These are phyloP conservation scores for Dolichotis patagonum DNA, from an alignment of 2,113 vertebrate species.

Conservation along the genomic window DNA sequence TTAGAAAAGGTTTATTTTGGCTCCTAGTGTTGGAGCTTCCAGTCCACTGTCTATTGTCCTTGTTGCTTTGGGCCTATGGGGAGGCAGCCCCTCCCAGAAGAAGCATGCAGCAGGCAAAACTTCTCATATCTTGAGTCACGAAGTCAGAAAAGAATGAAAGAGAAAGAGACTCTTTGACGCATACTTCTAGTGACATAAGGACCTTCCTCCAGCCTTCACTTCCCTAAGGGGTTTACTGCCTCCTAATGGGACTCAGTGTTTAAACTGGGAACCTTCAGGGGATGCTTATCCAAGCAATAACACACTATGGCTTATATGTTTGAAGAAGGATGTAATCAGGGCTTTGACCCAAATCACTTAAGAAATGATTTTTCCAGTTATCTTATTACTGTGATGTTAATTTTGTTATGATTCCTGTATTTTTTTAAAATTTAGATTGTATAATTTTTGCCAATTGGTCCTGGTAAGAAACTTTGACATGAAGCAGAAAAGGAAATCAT, in stretches of 20 bases:
- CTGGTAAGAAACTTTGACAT: background rate
- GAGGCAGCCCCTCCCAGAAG: background rate
- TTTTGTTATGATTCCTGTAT: background rate
- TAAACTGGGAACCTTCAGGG: background rate
- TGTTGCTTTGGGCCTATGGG: background rate
- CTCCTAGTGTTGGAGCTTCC: background rate
- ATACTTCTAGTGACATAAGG: background rate
- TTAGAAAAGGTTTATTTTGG: background rate
- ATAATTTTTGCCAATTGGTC: background rate
- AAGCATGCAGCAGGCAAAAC: background rate
- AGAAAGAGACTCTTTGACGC: background rate
- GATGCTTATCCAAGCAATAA: background rate
- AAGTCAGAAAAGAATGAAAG: background rate
- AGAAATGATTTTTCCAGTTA: background rate
- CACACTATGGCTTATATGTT: background rate
- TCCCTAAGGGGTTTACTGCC: background rate
- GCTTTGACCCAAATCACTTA: background rate
- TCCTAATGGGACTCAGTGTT: background rate
- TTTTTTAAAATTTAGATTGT: background rate
- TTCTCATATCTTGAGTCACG: background rate
- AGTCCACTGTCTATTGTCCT: background rate
- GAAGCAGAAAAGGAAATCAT: background rate
- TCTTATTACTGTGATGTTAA: background rate
- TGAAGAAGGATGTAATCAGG: background rate
- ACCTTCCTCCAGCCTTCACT: background rate